Evolutionary conservation across 2,888 invertebrate genomes (phyloP).

Genomic region (Plebejus anna): DNA sequence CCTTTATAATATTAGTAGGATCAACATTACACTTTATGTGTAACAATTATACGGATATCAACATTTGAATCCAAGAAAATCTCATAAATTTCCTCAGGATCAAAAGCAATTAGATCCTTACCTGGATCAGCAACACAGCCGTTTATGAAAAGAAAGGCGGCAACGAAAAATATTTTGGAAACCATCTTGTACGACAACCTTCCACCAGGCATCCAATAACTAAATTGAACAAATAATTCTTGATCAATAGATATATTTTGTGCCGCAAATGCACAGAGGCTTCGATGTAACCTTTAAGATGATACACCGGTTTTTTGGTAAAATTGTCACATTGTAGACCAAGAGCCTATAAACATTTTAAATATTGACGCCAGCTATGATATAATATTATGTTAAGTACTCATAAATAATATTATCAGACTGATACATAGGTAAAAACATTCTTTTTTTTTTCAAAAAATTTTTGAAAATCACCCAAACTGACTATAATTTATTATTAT

Average conservation of each 20-base stretch:
- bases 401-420: too few relatives aligned
- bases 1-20: too few relatives aligned
- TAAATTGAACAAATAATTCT: slow-evolving; percentile 26
- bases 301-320: slow-evolving; percentile 25
- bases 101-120: neutral
- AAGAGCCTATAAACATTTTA: neutral
- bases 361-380: neutral
- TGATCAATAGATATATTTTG: slow-evolving; percentile 21
- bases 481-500: too few relatives aligned
- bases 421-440: too few relatives aligned
- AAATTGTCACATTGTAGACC: slow-evolving; percentile 23
- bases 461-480: too few relatives aligned
- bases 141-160: slow-evolving; percentile 17
- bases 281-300: slow-evolving; percentile 21
- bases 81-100: neutral
- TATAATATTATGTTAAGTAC: too few relatives aligned
- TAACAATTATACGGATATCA: too few relatives aligned
- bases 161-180: slow-evolving; percentile 14
- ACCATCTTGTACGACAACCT: slow-evolving; percentile 21
- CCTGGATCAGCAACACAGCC: slow-evolving; percentile 10
- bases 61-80: neutral
- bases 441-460: too few relatives aligned
- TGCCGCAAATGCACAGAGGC: neutral
- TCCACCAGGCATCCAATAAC: slow-evolving; percentile 21
- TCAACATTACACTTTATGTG: neutral